Evolutionary conservation across 64 coral and sea anemone species (phyloP), one percentile per base, ranked within the genome.

Genomic region (Platygyra sinensis): DNA sequence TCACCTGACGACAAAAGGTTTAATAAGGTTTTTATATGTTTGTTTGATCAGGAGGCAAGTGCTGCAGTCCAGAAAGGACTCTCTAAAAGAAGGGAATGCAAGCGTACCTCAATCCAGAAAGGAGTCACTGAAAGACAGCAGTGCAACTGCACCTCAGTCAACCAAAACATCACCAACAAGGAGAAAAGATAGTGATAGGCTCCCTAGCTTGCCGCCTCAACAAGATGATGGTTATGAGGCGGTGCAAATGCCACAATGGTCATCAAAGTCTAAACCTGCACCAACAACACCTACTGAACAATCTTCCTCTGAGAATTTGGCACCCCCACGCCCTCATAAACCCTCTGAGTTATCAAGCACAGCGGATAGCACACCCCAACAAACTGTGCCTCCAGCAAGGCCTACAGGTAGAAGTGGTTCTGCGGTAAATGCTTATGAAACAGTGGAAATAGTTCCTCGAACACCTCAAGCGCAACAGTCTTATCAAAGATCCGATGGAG

Each of bases 221-320:
- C 51, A 8, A 13, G 81, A 85, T 17, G 81, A 85, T 85, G 81
- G 81, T 28, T 85, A 91, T 46, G 89, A 75, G 79, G 80, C 25
- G 62, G 78, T 86, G 7, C 28, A 80, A 46, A 32, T 82, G 32
- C 93, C 93, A 42, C 88, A 88, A 31, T 72, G 88, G 62, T 74
- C 93, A 24, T 76, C 60, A 20, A 90, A 94, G 27, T 42, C 93
- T 22, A 42, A 29, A 76, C 61, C 78, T 29, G 60, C 27, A 20
- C 75, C 15, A 46, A 8, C 24, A 32, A 64, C 80, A 38, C 59
- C 59, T 24, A 13, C 8, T 32, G 60, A 62, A 11, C 33, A 33
- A 7, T 65, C 10, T 10, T 14, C 61, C 1, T 7, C 30, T 42
- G 80, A 67, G 11, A 61, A 80, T 72, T 22, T 67, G 14, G 65